phyloP scores from a whole-genome alignment of 2,797 vertebrate species.

The Lagodon rhomboides region DNA sequence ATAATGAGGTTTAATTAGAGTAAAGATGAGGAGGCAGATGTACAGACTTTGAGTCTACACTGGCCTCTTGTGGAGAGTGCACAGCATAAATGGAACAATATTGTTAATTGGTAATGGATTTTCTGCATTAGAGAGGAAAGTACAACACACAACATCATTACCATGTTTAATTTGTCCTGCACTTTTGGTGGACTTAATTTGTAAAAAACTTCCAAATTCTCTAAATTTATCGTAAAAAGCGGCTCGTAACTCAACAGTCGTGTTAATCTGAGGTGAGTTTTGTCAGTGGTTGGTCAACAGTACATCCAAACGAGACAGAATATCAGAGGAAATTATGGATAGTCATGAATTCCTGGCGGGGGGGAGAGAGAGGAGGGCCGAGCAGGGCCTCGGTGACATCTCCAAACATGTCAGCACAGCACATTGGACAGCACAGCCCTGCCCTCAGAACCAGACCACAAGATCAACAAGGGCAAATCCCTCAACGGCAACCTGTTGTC shows the following conservation, averaged over 20 bases:
- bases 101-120: slow-evolving; percentile 22
- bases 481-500: slow-evolving; percentile 73
- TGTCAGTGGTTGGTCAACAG: not conserved
- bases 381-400: slow-evolving; percentile 81
- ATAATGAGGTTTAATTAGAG: slow-evolving; percentile 15
- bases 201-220: too few relatives aligned
- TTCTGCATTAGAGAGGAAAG: slow-evolving; percentile 4
- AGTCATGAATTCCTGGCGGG: slow-evolving; percentile 53
- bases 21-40: slow-evolving; percentile 1
- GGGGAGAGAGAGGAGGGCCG: slow-evolving; percentile 79
- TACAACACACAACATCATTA: not conserved
- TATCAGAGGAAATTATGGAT: slow-evolving; percentile 64
- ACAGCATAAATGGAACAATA: slow-evolving; percentile 32
- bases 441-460: slow-evolving; percentile 84
- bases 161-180: not conserved
- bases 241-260: not conserved
- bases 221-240: too few relatives aligned
- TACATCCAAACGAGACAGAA: slow-evolving; percentile 64
- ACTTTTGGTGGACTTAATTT: not conserved
- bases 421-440: slow-evolving; percentile 84
- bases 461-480: slow-evolving; percentile 85
- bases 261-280: not conserved
- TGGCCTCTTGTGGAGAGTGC: slow-evolving; percentile 68
- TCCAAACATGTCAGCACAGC: slow-evolving; percentile 86
- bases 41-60: slow-evolving; percentile 26